These are phyloP conservation scores for Plebejus argus DNA, from an alignment of 2,888 invertebrate species.

Conservation along the genomic window DNA sequence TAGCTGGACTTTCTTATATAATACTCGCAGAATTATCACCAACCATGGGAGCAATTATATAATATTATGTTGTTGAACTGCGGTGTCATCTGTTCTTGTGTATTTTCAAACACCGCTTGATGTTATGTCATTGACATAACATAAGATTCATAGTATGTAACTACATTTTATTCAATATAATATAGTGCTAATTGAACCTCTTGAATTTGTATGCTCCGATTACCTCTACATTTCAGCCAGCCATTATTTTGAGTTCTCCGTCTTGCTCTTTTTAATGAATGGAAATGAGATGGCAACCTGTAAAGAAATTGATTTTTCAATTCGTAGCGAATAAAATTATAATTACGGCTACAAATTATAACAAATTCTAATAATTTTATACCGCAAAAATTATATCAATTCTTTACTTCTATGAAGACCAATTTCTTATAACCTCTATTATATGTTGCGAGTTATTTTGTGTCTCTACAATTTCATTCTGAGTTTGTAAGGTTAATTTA, in stretches of 20 bases:
- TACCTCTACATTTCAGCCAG: background rate
- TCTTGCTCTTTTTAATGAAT: constrained; percentile 40
- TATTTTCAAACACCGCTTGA: constrained; percentile 5
- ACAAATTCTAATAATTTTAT: background rate
- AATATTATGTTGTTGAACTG: constrained; percentile 12
- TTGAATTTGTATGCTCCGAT: background rate
- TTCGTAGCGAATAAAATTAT: background rate
- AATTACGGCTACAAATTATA: background rate
- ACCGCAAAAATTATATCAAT: background rate
- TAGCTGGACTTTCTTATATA: constrained; percentile 20
- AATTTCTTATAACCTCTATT: background rate
- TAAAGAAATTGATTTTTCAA: constrained; percentile 41
- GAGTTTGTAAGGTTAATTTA: background rate
- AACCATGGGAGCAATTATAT: constrained; percentile 17
- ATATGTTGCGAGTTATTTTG: background rate
- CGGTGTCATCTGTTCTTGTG: constrained; percentile 9
- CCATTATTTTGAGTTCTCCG: constrained; percentile 22
- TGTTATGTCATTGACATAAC: constrained; percentile 12
- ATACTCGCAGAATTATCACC: background rate
- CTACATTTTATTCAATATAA: background rate
- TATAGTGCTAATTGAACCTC: background rate
- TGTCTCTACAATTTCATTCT: background rate
- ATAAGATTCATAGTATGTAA: background rate
- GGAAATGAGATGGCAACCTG: constrained; percentile 39
- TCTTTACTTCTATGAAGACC: background rate